Evolutionary conservation across 2,797 vertebrate species (phyloP).

Genomic region (Cichlasoma orientale): DNA sequence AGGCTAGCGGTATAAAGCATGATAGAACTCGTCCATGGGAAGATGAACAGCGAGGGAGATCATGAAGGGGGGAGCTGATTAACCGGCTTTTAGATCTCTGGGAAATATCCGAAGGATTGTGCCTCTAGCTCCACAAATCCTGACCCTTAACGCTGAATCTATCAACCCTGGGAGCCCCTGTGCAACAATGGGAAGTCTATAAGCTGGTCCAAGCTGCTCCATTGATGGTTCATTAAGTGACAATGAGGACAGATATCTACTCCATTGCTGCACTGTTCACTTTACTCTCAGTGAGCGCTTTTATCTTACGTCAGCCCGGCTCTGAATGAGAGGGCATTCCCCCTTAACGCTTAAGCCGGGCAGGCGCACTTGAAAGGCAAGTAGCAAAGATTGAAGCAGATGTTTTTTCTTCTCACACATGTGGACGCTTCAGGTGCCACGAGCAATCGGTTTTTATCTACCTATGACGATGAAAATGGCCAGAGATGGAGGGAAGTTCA

Average conservation of each 20-base stretch:
- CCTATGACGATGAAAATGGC: slow-evolving; percentile 13
- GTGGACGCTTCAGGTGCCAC: slow-evolving; percentile 25
- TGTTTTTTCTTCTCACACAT: slow-evolving; percentile 30
- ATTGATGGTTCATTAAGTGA: slow-evolving; percentile 83
- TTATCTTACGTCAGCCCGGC: slow-evolving; percentile 70
- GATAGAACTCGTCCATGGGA: slow-evolving; percentile 73
- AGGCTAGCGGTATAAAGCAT: slow-evolving; percentile 57
- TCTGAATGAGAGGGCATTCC: slow-evolving; percentile 58
- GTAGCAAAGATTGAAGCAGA: slow-evolving; percentile 40
- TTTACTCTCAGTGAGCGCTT: slow-evolving; percentile 61
- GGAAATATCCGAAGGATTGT: slow-evolving; percentile 75
- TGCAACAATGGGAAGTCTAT: slow-evolving; percentile 67
- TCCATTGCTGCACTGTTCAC: slow-evolving; percentile 64
- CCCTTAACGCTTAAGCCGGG: slow-evolving; percentile 34
- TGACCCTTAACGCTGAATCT: slow-evolving; percentile 71
- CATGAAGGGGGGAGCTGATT: slow-evolving; percentile 82
- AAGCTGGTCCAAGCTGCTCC: slow-evolving; percentile 73
- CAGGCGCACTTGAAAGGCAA: slow-evolving; percentile 1
- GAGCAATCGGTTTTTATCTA: slow-evolving; percentile 13
- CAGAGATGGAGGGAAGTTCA: slow-evolving; percentile 5
- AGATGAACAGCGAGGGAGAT: slow-evolving; percentile 82
- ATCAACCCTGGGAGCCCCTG: slow-evolving; percentile 66
- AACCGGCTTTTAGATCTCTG: slow-evolving; percentile 78
- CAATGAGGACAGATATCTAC: slow-evolving; percentile 76
- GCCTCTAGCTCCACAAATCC: slow-evolving; percentile 66